These are phyloP conservation scores for Rafetus swinhoei DNA, from an alignment of 2,113 vertebrate species.

Conservation along the genomic window DNA sequence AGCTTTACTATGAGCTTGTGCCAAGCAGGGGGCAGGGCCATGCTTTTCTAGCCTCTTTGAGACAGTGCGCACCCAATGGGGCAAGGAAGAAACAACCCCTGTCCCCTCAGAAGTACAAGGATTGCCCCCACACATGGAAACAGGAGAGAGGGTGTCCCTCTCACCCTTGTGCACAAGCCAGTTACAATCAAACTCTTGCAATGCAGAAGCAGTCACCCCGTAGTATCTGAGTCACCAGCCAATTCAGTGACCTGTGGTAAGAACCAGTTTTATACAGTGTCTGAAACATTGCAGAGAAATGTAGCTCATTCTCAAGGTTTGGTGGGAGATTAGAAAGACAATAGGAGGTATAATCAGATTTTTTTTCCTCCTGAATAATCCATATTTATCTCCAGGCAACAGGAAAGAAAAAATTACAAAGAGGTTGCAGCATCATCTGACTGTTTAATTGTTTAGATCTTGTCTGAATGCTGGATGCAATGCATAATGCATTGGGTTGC, in stretches of 20 bases:
- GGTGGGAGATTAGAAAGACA: constrained; percentile 60
- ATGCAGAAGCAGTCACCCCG: background rate
- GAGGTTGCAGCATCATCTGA: constrained; percentile 27
- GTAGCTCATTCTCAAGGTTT: constrained; percentile 38
- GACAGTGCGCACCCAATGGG: background rate
- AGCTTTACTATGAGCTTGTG: rapidly evolving
- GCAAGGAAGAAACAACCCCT: rapidly evolving
- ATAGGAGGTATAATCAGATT: constrained; percentile 12
- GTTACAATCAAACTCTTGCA: background rate
- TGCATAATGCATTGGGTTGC: background rate
- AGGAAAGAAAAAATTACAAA: constrained; percentile 33
- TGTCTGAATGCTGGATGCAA: constrained; percentile 1
- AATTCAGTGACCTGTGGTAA: background rate
- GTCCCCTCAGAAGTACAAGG: background rate
- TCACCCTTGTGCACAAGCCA: rapidly evolving
- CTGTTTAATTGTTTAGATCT: constrained; percentile 39
- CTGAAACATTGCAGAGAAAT: constrained; percentile 38
- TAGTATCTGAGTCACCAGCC: background rate
- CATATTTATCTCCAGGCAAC: constrained; percentile 57
- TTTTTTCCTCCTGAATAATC: background rate
- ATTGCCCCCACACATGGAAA: background rate
- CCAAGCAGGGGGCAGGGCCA: background rate
- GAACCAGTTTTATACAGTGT: background rate
- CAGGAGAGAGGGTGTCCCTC: background rate
- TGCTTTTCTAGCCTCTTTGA: background rate